Base-by-base conservation (phyloP, 2,797 vertebrate genomes). In the Sparus aurata region DNA sequence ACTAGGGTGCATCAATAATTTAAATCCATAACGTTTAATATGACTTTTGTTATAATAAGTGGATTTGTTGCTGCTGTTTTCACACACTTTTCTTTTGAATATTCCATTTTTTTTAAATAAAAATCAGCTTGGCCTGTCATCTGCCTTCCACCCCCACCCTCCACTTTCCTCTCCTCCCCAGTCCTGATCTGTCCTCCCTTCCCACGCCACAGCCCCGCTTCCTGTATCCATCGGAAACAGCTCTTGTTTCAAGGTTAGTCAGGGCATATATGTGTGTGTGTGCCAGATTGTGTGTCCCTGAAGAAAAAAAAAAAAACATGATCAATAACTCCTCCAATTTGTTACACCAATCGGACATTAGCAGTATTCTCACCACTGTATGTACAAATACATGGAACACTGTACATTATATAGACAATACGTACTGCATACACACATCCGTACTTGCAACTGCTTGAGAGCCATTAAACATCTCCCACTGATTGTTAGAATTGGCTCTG, bases 181-280 rank as follows among this genome's bases (percentile, higher is more conserved):
- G 41, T 69, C 85, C 73, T 84, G 45, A 78, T 72, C 73, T 70
- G 76, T 75, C 72, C 72, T 81, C 65, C 22, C 20, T 62, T 65
- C 77, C 60, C 71, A 79, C 50, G 54, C 71, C 70, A 20, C 73
- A 52, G 47, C 74, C 53, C 53, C 8, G 64, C 84, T 88, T 92
- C 85, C 92, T 91, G 92, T 83, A 80, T 84, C 74, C 92, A 94
- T 93, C 79, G 91, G 93, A 93, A 95, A 95, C 75, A 75, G 85
- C 89, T 95, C 93, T 80, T 63, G 73, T 96, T 96, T 96, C 95
- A 95, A 96, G 96, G 96, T 96, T 96, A 94, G 90, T 91, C 89
- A 92, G 76, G 84, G 79, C 68, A 7, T 52, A 1, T 34, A 54
- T 74, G 22, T 82, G 66, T 88, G 87, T 80, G 78, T 87, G 90